Evolutionary conservation across 2,113 vertebrate genomes (phyloP).

Genomic region (Hemiprocne comata): DNA sequence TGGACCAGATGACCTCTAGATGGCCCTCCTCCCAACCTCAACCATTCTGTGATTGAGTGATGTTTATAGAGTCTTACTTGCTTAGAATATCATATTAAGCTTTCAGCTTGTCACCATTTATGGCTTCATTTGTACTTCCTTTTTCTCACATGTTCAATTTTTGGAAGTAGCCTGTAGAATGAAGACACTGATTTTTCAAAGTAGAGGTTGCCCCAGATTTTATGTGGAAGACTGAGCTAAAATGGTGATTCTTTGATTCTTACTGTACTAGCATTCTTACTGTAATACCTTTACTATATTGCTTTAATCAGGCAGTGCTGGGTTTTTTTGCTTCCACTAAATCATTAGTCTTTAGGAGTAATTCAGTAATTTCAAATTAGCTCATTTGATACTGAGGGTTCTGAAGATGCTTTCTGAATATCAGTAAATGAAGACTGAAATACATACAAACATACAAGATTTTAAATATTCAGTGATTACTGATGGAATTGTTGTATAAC

Average conservation of each 20-base stretch:
- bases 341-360: not conserved
- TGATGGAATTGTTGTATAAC: not conserved
- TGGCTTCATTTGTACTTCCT: not conserved
- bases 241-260: not conserved
- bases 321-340: not conserved
- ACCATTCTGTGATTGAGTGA: not conserved
- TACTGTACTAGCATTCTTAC: not conserved
- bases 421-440: not conserved
- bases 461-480: constrained; percentile 10
- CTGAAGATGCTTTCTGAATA: not conserved
- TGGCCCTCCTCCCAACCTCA: not conserved
- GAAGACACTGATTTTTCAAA: not conserved
- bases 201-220: not conserved
- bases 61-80: not conserved
- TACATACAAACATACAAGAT: not conserved
- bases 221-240: not conserved
- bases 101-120: not conserved
- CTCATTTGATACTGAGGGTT: not conserved
- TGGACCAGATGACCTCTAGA: not conserved
- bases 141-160: not conserved
- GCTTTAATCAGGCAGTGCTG: not conserved
- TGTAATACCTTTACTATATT: not conserved
- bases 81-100: not conserved
- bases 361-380: not conserved
- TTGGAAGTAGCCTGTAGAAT: not conserved